Conservation (phyloP, 2,888 invertebrate species). For the Cyclophora albipunctata region DNA sequence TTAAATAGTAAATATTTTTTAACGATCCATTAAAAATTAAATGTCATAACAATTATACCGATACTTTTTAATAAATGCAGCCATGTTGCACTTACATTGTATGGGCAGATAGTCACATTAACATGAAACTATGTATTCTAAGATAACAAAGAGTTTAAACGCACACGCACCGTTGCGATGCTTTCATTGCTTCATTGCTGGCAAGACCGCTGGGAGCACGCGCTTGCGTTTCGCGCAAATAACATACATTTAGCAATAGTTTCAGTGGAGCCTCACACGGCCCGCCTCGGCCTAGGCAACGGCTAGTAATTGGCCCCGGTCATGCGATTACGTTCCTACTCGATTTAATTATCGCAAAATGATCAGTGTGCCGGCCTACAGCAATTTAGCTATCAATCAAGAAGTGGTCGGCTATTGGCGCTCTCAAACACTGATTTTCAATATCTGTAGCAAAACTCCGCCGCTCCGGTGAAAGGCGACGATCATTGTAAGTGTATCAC, state of each 20-base stretch:
- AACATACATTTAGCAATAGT: conserved; percentile 55
- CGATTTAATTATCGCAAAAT: conserved; percentile 74
- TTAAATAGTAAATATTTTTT: too few species aligned
- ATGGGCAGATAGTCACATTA: too few species aligned
- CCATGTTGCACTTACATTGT: too few species aligned
- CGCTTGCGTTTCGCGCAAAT: conserved; percentile 62
- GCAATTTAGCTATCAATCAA: conserved; percentile 76
- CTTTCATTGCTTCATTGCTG: conserved; percentile 18
- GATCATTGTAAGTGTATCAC: conserved; percentile 14
- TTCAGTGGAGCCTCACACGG: conserved; percentile 51
- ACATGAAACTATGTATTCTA: too few species aligned
- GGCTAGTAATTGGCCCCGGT: conserved; percentile 66
- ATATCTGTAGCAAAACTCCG: conserved; percentile 36
- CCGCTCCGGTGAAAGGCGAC: conserved; percentile 40
- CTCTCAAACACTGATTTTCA: conserved; percentile 43
- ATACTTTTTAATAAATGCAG: too few species aligned
- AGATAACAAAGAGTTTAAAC: not conserved
- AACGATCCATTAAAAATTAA: too few species aligned
- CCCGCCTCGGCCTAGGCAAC: conserved; percentile 64
- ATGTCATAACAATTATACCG: too few species aligned
- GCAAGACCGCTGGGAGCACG: conserved; percentile 39
- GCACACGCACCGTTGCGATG: conserved; percentile 22
- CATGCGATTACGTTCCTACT: conserved; percentile 73
- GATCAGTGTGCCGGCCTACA: conserved; percentile 66
- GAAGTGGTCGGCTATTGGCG: conserved; percentile 43